Percentiles rank a stretch among this genome's conserved stretches.
Evolutionary conservation across 2,888 invertebrate genomes (phyloP).

Genomic region (Hemicrepidius hirtus): DNA sequence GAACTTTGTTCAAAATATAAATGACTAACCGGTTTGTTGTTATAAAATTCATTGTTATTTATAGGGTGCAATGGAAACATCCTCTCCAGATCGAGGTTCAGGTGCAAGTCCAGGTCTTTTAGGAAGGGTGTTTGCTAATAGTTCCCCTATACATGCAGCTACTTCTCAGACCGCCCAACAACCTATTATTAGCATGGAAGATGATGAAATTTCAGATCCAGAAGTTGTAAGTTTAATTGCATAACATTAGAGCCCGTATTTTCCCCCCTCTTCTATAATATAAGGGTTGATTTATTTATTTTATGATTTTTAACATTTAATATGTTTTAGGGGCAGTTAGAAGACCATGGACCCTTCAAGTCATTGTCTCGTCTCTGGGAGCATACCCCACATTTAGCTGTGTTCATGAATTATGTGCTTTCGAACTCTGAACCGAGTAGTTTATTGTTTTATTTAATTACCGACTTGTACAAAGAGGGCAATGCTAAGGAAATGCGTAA

Average conservation of each 20-base stretch:
- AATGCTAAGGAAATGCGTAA: slow-evolving; percentile 93
- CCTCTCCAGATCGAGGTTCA: slow-evolving; percentile 66
- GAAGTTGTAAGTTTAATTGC: slow-evolving; percentile 78
- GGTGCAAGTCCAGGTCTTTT: slow-evolving; percentile 55
- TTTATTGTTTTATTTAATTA: slow-evolving; percentile 88
- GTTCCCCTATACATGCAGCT: slow-evolving; percentile 70
- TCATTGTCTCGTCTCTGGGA: slow-evolving; percentile 87
- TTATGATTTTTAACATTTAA: too few species aligned
- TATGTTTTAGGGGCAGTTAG: slow-evolving; percentile 79
- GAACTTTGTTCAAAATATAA: not conserved
- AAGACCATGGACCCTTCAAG: slow-evolving; percentile 93
- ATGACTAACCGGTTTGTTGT: not conserved
- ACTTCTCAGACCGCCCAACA: slow-evolving; percentile 76
- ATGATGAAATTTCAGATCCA: slow-evolving; percentile 93
- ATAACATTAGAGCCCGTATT: too few species aligned
- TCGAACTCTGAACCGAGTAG: slow-evolving; percentile 85
- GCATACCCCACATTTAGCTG: slow-evolving; percentile 93
- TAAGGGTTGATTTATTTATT: too few species aligned
- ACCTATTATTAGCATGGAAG: slow-evolving; percentile 96
- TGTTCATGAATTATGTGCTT: slow-evolving; percentile 93
- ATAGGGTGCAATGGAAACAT: slow-evolving; percentile 65
- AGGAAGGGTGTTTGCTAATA: slow-evolving; percentile 61
- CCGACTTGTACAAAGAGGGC: slow-evolving; percentile 91
- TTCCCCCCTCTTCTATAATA: too few species aligned
- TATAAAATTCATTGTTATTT: not conserved